A percentile compares a stretch with the other conserved stretches of the same genome.
Evolutionary conservation across 2,113 vertebrate species (phyloP).

Genomic region (Ancistrus triradiatus): DNA sequence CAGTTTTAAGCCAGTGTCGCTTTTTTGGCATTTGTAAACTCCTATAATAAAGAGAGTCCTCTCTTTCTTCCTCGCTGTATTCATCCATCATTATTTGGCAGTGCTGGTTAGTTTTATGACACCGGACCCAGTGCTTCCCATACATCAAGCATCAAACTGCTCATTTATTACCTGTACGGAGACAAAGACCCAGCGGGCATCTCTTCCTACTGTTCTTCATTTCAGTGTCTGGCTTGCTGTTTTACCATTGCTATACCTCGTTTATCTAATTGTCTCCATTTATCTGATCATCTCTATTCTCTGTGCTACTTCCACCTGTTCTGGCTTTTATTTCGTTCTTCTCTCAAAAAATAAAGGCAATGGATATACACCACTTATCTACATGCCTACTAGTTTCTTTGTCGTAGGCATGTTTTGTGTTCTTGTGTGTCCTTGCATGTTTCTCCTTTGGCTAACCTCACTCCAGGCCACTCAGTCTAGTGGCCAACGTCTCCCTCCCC

Average conservation of each 20-base stretch:
- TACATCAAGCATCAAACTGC: slow-evolving; percentile 20
- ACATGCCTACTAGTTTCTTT: background rate
- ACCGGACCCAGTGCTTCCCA: background rate
- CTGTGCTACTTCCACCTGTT: slow-evolving; percentile 9
- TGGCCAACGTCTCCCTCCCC: slow-evolving; percentile 14
- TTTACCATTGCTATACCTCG: background rate
- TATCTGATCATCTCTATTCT: slow-evolving; percentile 1
- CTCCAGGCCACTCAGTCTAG: slow-evolving; percentile 31
- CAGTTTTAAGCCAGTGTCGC: too few relatives aligned
- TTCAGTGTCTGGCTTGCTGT: slow-evolving; percentile 7
- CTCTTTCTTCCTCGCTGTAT: background rate
- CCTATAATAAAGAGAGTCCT: too few relatives aligned
- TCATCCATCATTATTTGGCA: slow-evolving; percentile 14
- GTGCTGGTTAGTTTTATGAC: slow-evolving; percentile 13
- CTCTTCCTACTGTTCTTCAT: slow-evolving; percentile 5
- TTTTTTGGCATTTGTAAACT: too few relatives aligned
- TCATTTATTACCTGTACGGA: slow-evolving; percentile 13
- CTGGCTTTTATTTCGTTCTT: background rate
- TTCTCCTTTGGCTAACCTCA: slow-evolving; percentile 37
- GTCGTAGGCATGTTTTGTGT: background rate
- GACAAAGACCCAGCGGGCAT: slow-evolving; percentile 5
- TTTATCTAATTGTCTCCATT: slow-evolving; percentile 6
- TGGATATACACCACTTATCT: background rate
- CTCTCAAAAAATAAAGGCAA: background rate
- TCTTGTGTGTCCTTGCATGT: slow-evolving; percentile 10